A percentile compares a stretch with the other conserved stretches of the same genome.
Evolutionary conservation across 2,888 invertebrate genomes (phyloP).

Genomic region (Pandemis corylana): DNA sequence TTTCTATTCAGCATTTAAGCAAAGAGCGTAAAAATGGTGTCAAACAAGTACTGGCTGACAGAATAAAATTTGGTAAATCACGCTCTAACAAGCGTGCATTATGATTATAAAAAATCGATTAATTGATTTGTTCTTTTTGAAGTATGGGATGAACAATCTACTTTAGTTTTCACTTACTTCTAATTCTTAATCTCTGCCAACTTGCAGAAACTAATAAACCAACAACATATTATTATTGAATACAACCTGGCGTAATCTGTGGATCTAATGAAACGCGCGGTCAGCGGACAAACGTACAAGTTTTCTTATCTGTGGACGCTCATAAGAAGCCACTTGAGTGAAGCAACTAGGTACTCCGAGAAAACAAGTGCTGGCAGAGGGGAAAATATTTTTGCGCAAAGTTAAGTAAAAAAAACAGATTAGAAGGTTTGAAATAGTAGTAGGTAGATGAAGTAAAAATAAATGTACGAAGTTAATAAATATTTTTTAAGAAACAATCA

Average conservation of each 20-base stretch:
- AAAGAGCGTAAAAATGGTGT: neutral
- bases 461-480: too few species aligned
- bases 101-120: too few species aligned
- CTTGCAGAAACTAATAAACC: slow-evolving; percentile 39
- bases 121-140: too few species aligned
- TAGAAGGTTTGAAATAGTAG: too few species aligned
- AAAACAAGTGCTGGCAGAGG: slow-evolving; percentile 5
- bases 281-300: slow-evolving; percentile 72
- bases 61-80: too few species aligned
- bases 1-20: neutral
- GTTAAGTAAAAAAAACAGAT: neutral
- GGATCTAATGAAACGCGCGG: slow-evolving; percentile 61
- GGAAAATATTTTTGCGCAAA: slow-evolving; percentile 20
- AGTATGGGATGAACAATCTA: neutral
- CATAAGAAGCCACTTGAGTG: slow-evolving; percentile 68
- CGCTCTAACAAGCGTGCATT: too few species aligned
- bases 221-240: slow-evolving; percentile 31
- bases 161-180: slow-evolving; percentile 9
- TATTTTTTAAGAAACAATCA: too few species aligned
- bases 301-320: slow-evolving; percentile 75
- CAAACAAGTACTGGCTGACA: too few species aligned
- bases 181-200: slow-evolving; percentile 32
- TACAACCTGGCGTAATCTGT: slow-evolving; percentile 53
- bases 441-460: too few species aligned
- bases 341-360: slow-evolving; percentile 46